Evolutionary conservation across 30 jellyfish, hydroid and myxozoan species (phyloP), one percentile per base, ranked within the genome.

Genomic region (Cassiopea xamachana): DNA sequence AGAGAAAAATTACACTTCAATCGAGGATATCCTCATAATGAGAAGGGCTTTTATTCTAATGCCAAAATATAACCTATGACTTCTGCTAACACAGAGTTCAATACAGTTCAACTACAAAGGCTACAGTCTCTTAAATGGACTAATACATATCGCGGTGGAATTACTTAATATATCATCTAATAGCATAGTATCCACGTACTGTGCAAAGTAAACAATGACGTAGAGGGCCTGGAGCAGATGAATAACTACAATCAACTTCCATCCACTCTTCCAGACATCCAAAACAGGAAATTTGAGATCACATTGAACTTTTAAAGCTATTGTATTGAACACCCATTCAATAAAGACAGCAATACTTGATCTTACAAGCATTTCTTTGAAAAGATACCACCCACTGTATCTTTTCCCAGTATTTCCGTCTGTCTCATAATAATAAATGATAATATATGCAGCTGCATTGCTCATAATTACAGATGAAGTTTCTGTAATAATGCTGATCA

Each of bases 401-500:
- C 90, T 44, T 17, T 12, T 60, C 27, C 90, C 90, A 43, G 74
- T 82, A 60, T 60, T 48, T 14, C 48, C 73, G 17, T 82, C 90
- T 14, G 19, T n/a, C 27, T 18, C 68, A 82, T 61, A 82, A 67
- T 82, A 82, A 46, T 82, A 82, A 58, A 71, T 45, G 1, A 70
- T 16, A 16, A 82, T 69, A 59, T 82, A 67, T 6, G 45, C 80
- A 17, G 90, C 73, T 44, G 90, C 79, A 74, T 76, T 60, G 71
- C 90, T 82, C 18, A 82, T 15, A 7, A 82, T 46, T 7, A 82
- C 81, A 15, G 81, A 73, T 5, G 90, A 7, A 45, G 90, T 64
- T 46, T 82, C 90, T 8, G 90, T 82, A 46, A 82, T 70, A 55
- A 82, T 47, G 82, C 81, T 70, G 1, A 82, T 71, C 82, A 82